phyloP scores from a whole-genome alignment of 2,888 invertebrate species.

The Spatulosminthurus flaviceps region DNA sequence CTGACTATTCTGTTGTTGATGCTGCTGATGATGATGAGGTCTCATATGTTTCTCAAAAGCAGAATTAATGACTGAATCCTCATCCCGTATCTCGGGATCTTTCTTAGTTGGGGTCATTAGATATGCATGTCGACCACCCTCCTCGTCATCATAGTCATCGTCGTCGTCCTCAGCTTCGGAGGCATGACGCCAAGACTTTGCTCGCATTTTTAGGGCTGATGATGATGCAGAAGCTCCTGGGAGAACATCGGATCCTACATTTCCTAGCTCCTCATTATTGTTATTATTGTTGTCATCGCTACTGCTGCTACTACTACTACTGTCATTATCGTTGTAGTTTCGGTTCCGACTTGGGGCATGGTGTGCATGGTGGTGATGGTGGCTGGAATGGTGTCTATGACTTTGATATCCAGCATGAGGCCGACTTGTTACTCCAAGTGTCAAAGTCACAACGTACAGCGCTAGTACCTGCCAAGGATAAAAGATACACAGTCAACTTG shows the following conservation, averaged over 20 bases:
- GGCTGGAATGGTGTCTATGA: conserved; percentile 30
- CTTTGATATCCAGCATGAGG: not conserved
- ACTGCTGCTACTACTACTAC: not conserved
- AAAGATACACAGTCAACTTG: no score
- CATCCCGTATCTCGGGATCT: conserved; percentile 52
- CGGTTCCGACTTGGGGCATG: not conserved
- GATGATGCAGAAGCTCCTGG: not conserved
- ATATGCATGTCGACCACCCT: conserved; percentile 61
- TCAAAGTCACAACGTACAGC: not conserved
- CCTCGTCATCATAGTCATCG: conserved; percentile 53
- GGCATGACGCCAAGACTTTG: conserved; percentile 43
- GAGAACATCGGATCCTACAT: not conserved
- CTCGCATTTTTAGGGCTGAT: conserved; percentile 8
- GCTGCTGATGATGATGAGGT: conserved; percentile 43
- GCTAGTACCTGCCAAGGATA: not conserved
- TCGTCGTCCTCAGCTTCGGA: conserved; percentile 51
- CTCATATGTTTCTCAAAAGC: conserved; percentile 63
- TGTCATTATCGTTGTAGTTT: conserved; percentile 30
- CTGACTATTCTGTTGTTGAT: conserved; percentile 4
- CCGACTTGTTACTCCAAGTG: conserved; percentile 4
- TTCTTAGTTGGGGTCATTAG: conserved; percentile 59
- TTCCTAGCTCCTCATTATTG: not conserved
- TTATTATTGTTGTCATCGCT: not conserved
- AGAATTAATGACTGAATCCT: conserved; percentile 60
- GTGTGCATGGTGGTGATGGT: conserved; percentile 41